phyloP scores from a whole-genome alignment of 92 coral and sea anemone species.

The Anthopleura xanthogrammica region DNA sequence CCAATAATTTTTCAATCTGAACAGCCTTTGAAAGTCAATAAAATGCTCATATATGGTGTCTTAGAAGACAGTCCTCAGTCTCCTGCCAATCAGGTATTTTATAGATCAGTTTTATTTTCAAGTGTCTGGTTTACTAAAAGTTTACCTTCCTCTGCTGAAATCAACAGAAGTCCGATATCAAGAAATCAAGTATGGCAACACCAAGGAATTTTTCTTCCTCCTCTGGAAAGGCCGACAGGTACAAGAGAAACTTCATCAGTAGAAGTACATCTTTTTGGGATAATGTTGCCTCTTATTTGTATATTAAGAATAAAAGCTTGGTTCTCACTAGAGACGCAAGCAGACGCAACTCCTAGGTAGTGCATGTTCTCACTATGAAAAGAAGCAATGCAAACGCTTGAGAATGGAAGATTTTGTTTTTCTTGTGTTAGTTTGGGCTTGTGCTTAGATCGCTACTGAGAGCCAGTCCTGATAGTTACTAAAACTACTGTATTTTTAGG shows the following conservation, averaged over 20 bases:
- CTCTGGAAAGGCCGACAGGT: constrained; percentile 19
- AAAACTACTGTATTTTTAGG: background rate
- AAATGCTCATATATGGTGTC: constrained; percentile 21
- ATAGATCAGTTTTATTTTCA: background rate
- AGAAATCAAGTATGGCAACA: constrained; percentile 6
- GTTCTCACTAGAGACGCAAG: too few relatives aligned
- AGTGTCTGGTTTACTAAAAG: background rate
- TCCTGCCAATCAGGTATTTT: background rate
- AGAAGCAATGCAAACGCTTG: too few relatives aligned
- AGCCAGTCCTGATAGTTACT: too few relatives aligned
- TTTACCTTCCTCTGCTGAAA: background rate
- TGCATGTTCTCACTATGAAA: too few relatives aligned
- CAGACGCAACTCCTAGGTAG: too few relatives aligned
- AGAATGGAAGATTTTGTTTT: too few relatives aligned
- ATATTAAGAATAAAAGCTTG: too few relatives aligned
- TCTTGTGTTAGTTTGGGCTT: too few relatives aligned
- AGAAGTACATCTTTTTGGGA: background rate
- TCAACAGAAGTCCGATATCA: background rate
- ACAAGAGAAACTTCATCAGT: background rate
- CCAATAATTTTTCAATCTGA: background rate
- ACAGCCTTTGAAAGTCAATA: constrained; percentile 22
- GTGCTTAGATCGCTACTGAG: too few relatives aligned
- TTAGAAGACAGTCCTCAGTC: background rate
- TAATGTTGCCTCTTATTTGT: too few relatives aligned
- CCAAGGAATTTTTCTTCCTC: constrained; percentile 14